These are phyloP conservation scores for Diceros bicornis DNA, from an alignment of 2,797 vertebrate species.

Conservation along the genomic window DNA sequence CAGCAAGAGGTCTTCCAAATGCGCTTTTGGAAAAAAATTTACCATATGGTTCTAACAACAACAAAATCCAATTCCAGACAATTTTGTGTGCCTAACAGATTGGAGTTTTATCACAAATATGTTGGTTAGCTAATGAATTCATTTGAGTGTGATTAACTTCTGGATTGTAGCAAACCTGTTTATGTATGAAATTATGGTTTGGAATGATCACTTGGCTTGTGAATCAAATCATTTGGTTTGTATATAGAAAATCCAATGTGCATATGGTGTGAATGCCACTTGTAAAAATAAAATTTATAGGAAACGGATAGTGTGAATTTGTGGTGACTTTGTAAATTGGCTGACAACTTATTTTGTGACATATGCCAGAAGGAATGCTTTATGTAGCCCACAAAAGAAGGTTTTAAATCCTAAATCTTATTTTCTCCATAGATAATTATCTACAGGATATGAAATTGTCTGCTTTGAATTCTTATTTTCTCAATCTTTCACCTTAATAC, in stretches of 20 bases:
- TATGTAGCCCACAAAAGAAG: neutral
- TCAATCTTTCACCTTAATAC: neutral
- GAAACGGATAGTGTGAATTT: slow-evolving; percentile 60
- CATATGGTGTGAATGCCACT: slow-evolving; percentile 67
- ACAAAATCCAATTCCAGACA: slow-evolving; percentile 70
- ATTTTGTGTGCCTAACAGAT: slow-evolving; percentile 75
- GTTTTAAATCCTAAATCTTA: slow-evolving; percentile 39
- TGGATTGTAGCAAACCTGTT: slow-evolving; percentile 79
- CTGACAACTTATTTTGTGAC: slow-evolving; percentile 66
- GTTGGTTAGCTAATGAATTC: slow-evolving; percentile 81
- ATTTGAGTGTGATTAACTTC: slow-evolving; percentile 81
- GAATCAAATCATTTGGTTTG: slow-evolving; percentile 77
- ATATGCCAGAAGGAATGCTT: slow-evolving; percentile 26
- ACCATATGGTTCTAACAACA: slow-evolving; percentile 75
- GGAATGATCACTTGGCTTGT: slow-evolving; percentile 77
- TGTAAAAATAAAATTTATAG: slow-evolving; percentile 72
- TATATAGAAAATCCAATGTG: slow-evolving; percentile 66
- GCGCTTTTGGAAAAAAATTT: slow-evolving; percentile 49
- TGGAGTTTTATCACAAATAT: slow-evolving; percentile 82
- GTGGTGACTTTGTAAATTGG: slow-evolving; percentile 64
- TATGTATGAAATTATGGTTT: slow-evolving; percentile 80
- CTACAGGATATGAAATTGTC: neutral
- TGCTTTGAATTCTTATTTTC: neutral
- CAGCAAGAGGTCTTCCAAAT: slow-evolving; percentile 65
- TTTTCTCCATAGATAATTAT: neutral